phyloP scores from a whole-genome alignment of 2,888 invertebrate species.

The Orthosia incerta region DNA sequence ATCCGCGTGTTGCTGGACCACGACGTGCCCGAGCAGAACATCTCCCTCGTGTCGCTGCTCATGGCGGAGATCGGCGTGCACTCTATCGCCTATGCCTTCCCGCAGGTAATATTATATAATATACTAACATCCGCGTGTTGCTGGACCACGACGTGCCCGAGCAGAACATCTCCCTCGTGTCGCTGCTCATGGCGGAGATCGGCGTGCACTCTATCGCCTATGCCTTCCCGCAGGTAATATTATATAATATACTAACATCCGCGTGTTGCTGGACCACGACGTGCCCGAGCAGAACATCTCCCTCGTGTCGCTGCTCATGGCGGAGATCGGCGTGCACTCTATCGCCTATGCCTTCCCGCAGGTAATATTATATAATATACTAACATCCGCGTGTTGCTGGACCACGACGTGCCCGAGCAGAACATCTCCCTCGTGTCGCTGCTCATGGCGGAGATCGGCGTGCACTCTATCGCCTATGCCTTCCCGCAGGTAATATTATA shows the following conservation, averaged over 20 bases:
- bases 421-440: conserved; percentile 98
- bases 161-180: conserved; percentile 97
- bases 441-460: conserved; percentile 99
- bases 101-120: conserved; percentile 89
- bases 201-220: conserved; percentile 99
- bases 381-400: conserved; percentile 96
- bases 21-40: conserved; percentile 98
- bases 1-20: conserved; percentile 99
- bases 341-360: conserved; percentile 99
- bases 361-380: conserved; percentile 73
- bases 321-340: conserved; percentile 99
- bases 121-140: conserved; percentile 94
- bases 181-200: conserved; percentile 98
- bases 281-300: conserved; percentile 98
- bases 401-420: conserved; percentile 99
- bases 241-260: conserved; percentile 86
- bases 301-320: conserved; percentile 98
- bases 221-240: conserved; percentile 96
- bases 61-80: conserved; percentile 99
- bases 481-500: too few relatives aligned
- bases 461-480: conserved; percentile 99
- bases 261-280: conserved; percentile 99
- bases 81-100: conserved; percentile 99
- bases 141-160: conserved; percentile 99
- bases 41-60: conserved; percentile 97